A percentile compares a stretch with the other conserved stretches of the same genome.
Conservation (phyloP, 2,888 invertebrate species). For the Oithona nana region DNA sequence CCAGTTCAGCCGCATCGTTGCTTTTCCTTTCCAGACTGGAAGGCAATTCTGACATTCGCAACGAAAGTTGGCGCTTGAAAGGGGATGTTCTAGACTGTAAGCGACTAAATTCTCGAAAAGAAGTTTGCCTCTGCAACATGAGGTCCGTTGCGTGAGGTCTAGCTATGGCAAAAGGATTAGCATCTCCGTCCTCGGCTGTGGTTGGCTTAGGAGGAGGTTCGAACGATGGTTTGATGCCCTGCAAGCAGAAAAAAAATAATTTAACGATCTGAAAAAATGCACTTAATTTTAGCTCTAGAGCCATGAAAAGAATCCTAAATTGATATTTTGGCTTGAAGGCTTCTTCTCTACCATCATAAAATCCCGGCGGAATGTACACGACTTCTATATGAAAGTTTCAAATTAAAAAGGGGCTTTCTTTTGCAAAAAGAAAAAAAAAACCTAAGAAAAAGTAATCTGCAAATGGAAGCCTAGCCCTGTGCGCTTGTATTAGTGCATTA, state of each 20-base stretch:
- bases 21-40: slow-evolving; percentile 64
- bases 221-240: slow-evolving; percentile 1
- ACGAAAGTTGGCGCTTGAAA: slow-evolving; percentile 86
- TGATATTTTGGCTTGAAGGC: too few species aligned
- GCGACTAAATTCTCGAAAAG: slow-evolving; percentile 74
- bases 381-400: too few species aligned
- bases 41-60: slow-evolving; percentile 82
- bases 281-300: too few species aligned
- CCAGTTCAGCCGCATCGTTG: background rate
- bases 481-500: too few species aligned
- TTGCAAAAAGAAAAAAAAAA: background rate
- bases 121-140: slow-evolving; percentile 84
- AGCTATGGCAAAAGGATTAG: slow-evolving; percentile 83
- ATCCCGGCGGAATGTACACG: too few species aligned
- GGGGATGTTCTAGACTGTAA: slow-evolving; percentile 40
- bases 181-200: slow-evolving; percentile 34
- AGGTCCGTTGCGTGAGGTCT: slow-evolving; percentile 86
- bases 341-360: too few species aligned
- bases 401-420: too few species aligned
- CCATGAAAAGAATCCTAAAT: too few species aligned
- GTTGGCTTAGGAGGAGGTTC: slow-evolving; percentile 28
- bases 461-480: too few species aligned
- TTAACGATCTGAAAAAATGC: too few species aligned
- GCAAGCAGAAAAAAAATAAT: background rate
- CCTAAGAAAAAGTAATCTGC: background rate